Conservation (phyloP, 2,888 invertebrate species). For the Rhogogaster chlorosoma region DNA sequence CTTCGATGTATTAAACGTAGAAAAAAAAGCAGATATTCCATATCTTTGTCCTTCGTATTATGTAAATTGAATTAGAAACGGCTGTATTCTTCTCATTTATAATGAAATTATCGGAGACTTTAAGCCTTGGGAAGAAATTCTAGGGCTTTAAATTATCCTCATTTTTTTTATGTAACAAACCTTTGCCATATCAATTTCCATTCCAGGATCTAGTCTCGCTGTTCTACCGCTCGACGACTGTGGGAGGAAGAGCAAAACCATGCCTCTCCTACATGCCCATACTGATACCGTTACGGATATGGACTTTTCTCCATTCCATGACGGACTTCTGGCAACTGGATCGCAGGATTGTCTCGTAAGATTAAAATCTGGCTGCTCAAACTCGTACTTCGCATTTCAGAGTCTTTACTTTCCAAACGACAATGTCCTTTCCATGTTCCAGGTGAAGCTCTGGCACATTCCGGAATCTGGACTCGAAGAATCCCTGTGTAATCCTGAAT, state of each 20-base stretch:
- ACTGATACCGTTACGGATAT: constrained; percentile 96
- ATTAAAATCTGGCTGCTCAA: neutral
- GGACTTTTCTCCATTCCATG: constrained; percentile 97
- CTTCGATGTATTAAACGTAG: neutral
- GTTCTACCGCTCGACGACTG: constrained; percentile 93
- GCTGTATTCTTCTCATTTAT: neutral
- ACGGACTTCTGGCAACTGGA: constrained; percentile 94
- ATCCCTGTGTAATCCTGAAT: constrained; percentile 88
- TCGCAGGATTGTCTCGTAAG: constrained; percentile 90
- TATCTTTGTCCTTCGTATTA: constrained; percentile 37
- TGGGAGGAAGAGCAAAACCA: constrained; percentile 92
- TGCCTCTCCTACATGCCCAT: constrained; percentile 92
- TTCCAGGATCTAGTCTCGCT: constrained; percentile 91
- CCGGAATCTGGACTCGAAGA: constrained; percentile 90
- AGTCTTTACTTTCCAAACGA: neutral
- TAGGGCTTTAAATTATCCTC: neutral
- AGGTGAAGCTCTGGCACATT: constrained; percentile 95
- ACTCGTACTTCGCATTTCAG: constrained; percentile 9
- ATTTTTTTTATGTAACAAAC: neutral
- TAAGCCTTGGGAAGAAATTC: neutral
- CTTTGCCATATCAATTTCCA: neutral
- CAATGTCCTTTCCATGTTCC: constrained; percentile 55
- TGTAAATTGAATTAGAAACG: neutral
- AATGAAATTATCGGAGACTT: neutral
- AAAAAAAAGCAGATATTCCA: neutral